Conservation (phyloP, 2,888 invertebrate species). For the Notocelia uddmanniana region DNA sequence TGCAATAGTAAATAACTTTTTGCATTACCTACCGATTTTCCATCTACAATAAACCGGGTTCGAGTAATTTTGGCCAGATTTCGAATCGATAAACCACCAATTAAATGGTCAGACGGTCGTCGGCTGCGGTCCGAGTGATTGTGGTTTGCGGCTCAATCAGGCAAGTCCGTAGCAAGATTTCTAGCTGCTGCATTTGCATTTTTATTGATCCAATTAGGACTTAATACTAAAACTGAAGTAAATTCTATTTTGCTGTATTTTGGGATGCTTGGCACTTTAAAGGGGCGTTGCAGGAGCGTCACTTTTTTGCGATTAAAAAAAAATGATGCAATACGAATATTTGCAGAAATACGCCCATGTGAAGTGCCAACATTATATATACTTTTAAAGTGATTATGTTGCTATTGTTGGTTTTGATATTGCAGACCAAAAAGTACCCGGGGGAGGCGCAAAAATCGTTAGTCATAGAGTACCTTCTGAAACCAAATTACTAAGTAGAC, state of each 20-base stretch:
- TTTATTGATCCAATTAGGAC: conserved; percentile 25
- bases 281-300: too few species aligned
- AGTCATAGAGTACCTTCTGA: too few species aligned
- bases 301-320: too few species aligned
- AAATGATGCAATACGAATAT: too few species aligned
- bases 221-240: not conserved
- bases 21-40: conserved; percentile 3
- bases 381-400: too few species aligned
- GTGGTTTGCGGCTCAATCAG: conserved; percentile 33
- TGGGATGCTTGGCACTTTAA: too few species aligned
- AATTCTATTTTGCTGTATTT: not conserved
- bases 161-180: conserved; percentile 34
- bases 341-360: too few species aligned
- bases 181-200: conserved; percentile 19
- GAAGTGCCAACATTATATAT: too few species aligned
- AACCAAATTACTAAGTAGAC: too few species aligned
- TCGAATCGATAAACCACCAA: conserved; percentile 61
- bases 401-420: too few species aligned
- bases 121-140: conserved; percentile 38
- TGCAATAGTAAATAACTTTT: conserved; percentile 2
- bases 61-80: conserved; percentile 49
- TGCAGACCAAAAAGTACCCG: too few species aligned
- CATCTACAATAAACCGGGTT: conserved; percentile 8
- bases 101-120: conserved; percentile 52
- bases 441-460: too few species aligned